These are phyloP conservation scores for Babylonia areolata DNA, from an alignment of 1,140 invertebrate genomes.

Conservation along the genomic window DNA sequence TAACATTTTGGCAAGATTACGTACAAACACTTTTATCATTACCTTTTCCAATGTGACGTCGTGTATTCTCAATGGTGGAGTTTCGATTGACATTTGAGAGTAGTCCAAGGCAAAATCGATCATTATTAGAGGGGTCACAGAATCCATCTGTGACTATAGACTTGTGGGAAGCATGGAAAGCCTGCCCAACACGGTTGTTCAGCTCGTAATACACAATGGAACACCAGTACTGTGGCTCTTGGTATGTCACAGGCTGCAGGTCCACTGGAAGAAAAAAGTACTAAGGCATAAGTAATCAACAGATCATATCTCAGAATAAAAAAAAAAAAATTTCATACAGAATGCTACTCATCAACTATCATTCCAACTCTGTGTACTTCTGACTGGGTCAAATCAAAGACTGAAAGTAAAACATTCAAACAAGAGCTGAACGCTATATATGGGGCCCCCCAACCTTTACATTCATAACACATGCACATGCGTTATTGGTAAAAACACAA, in stretches of 20 bases:
- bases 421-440: no score
- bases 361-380: no score
- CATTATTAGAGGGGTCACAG: constrained; percentile 93
- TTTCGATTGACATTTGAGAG: constrained; percentile 98
- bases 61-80: constrained; percentile 98
- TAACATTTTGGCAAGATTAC: no score
- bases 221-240: constrained; percentile 95
- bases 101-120: constrained; percentile 95
- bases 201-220: constrained; percentile 97
- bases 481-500: no score
- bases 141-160: constrained; percentile 97
- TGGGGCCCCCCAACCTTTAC: no score
- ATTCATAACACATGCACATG: no score
- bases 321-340: no score
- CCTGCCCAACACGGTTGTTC: constrained; percentile 95
- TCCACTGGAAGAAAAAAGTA: constrained; percentile 48
- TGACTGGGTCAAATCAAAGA: no score
- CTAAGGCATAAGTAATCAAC: no score
- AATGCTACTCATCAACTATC: no score
- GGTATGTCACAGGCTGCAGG: constrained; percentile 77
- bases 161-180: constrained; percentile 93
- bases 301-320: no score
- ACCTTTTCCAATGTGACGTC: constrained; percentile 96
- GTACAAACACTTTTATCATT: background rate
- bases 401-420: no score